These are phyloP conservation scores for Ptychochromis oligacanthus DNA, from an alignment of 2,113 vertebrate genomes.

Conservation along the genomic window DNA sequence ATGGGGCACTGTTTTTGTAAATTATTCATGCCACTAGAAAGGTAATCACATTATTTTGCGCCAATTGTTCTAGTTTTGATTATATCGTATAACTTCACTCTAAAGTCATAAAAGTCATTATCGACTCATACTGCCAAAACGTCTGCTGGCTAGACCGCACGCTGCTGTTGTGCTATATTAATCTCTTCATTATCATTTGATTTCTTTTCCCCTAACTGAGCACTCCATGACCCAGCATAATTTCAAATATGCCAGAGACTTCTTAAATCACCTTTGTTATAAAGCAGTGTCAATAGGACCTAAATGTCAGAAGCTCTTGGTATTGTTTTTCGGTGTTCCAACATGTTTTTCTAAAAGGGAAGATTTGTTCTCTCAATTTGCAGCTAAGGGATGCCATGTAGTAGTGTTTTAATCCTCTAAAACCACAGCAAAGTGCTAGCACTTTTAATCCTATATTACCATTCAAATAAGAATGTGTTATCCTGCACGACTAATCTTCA, in stretches of 20 bases:
- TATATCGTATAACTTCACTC: not conserved
- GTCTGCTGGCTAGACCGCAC: not conserved
- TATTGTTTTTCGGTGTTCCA: slow-evolving; percentile 38
- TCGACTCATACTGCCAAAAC: not conserved
- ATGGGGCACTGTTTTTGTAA: not conserved
- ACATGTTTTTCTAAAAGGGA: slow-evolving; percentile 48
- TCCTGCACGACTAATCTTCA: slow-evolving; percentile 51
- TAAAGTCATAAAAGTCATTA: slow-evolving; percentile 1
- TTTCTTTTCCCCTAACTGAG: not conserved
- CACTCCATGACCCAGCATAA: not conserved
- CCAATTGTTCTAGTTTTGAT: slow-evolving; percentile 34
- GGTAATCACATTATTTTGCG: slow-evolving; percentile 15
- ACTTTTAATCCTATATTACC: slow-evolving; percentile 66
- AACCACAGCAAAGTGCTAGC: slow-evolving; percentile 35
- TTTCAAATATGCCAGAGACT: not conserved
- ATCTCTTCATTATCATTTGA: slow-evolving; percentile 9
- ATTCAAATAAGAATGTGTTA: slow-evolving; percentile 60
- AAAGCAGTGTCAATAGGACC: not conserved
- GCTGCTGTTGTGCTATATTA: not conserved
- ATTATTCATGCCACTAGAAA: not conserved
- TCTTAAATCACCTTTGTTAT: not conserved
- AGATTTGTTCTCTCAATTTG: slow-evolving; percentile 58
- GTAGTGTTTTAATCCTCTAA: slow-evolving; percentile 64
- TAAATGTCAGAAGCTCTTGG: slow-evolving; percentile 21
- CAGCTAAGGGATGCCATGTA: slow-evolving; percentile 58